These are phyloP conservation scores for Gymnodraco acuticeps DNA, from an alignment of 2,797 vertebrate species.

Conservation along the genomic window DNA sequence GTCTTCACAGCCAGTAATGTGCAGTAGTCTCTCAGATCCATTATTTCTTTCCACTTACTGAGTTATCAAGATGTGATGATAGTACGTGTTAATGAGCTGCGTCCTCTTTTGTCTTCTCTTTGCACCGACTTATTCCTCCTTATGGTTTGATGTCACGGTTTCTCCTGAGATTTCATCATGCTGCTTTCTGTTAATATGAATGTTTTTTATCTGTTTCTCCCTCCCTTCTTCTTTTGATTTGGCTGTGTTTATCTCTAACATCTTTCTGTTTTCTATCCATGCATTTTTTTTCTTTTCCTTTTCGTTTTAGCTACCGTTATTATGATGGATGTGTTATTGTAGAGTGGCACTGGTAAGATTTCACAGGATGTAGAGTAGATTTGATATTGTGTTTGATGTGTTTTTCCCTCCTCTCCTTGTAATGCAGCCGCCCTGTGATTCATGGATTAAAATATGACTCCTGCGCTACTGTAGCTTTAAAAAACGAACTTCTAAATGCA, in stretches of 20 bases:
- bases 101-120: conserved; percentile 51
- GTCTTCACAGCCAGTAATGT: neutral
- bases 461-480: conserved; percentile 29
- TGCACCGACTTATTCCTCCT: conserved; percentile 47
- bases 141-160: conserved; percentile 68
- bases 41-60: neutral
- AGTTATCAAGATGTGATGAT: conserved; percentile 38
- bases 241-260: conserved; percentile 67
- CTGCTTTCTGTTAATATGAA: conserved; percentile 62
- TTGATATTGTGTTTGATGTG: conserved; percentile 76
- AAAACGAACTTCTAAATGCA: conserved; percentile 12
- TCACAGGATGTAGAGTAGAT: conserved; percentile 57
- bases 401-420: conserved; percentile 18
- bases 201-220: conserved; percentile 48
- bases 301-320: conserved; percentile 82
- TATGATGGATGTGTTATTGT: conserved; percentile 84
- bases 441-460: conserved; percentile 46
- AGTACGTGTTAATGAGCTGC: conserved; percentile 41
- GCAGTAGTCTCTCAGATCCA: too few species aligned
- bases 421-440: conserved; percentile 54
- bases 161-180: conserved; percentile 73
- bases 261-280: conserved; percentile 68
- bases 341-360: conserved; percentile 84
- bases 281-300: conserved; percentile 41
- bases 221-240: conserved; percentile 59